Percentiles rank a stretch among this genome's conserved stretches.
Conservation (phyloP, 2,888 invertebrate species). For the Heteromyza rotundicornis region DNA sequence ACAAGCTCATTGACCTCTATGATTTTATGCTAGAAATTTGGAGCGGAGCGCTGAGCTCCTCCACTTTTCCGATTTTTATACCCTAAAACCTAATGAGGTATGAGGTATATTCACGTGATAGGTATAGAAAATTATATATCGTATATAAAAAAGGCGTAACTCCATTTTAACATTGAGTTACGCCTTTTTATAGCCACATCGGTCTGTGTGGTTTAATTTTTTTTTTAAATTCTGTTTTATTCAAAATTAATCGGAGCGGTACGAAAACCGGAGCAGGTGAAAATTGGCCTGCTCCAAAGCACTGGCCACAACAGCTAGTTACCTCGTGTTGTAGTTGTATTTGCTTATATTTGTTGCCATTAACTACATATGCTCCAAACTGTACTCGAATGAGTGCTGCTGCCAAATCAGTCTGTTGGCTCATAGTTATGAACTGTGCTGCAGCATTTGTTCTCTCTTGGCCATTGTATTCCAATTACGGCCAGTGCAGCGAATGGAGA, state of each 20-base stretch:
- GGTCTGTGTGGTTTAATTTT: too few species aligned
- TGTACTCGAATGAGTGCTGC: not conserved
- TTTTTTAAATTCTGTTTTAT: too few species aligned
- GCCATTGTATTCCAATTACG: constrained; percentile 28
- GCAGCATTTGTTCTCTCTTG: not conserved
- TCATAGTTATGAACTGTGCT: not conserved
- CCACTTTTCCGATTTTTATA: too few species aligned
- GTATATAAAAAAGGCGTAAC: too few species aligned
- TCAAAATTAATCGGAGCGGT: too few species aligned
- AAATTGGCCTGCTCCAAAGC: too few species aligned
- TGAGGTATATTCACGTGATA: too few species aligned
- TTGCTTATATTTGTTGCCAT: constrained; percentile 37
- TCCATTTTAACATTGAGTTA: too few species aligned
- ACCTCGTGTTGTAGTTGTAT: not conserved
- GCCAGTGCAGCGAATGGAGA: not conserved
- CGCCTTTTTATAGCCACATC: too few species aligned
- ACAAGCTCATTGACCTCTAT: constrained; percentile 49
- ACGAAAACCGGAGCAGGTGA: too few species aligned
- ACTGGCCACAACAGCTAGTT: not conserved
- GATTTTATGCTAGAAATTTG: not conserved
- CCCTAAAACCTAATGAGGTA: too few species aligned
- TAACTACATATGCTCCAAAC: constrained; percentile 33
- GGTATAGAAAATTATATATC: too few species aligned
- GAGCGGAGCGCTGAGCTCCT: not conserved
- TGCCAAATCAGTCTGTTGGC: not conserved